Evolutionary conservation across 2,888 invertebrate species (phyloP).

Genomic region (Yponomeuta malinellus): DNA sequence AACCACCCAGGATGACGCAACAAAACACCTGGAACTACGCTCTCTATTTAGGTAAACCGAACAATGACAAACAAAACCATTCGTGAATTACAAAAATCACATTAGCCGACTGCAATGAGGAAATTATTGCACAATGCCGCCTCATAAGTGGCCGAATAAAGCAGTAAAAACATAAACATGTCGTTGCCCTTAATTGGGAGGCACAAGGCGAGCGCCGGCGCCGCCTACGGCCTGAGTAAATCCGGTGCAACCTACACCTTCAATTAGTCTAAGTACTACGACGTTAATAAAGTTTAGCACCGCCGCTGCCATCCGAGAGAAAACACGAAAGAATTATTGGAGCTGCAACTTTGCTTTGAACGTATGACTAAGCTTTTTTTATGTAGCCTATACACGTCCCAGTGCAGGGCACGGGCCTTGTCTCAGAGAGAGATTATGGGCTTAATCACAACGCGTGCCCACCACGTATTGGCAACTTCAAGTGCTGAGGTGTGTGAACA

Average conservation of each 20-base stretch:
- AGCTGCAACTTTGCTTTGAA: neutral
- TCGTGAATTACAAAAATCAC: constrained; percentile 13
- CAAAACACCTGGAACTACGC: constrained; percentile 26
- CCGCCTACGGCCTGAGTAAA: constrained; percentile 49
- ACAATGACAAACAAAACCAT: constrained; percentile 13
- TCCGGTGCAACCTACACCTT: constrained; percentile 55
- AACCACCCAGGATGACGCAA: constrained; percentile 25
- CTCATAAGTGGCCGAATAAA: constrained; percentile 49
- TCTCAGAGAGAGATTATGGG: no score
- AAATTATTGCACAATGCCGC: constrained; percentile 39
- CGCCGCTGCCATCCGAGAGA: constrained; percentile 20
- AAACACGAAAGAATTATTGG: constrained; percentile 12
- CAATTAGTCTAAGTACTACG: constrained; percentile 38
- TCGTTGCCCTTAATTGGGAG: constrained; percentile 55
- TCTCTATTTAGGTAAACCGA: constrained; percentile 20
- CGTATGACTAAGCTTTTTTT: neutral
- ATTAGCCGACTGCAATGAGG: constrained; percentile 16
- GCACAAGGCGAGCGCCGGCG: constrained; percentile 44
- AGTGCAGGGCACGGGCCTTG: no score
- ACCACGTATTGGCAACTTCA: no score
- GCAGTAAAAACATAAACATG: constrained; percentile 48
- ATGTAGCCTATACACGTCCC: no score
- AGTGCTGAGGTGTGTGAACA: no score
- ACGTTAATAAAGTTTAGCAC: neutral
- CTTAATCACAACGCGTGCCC: no score